These are phyloP conservation scores for Sinohyriopsis cumingii DNA, from an alignment of 2,888 invertebrate genomes.

Conservation along the genomic window DNA sequence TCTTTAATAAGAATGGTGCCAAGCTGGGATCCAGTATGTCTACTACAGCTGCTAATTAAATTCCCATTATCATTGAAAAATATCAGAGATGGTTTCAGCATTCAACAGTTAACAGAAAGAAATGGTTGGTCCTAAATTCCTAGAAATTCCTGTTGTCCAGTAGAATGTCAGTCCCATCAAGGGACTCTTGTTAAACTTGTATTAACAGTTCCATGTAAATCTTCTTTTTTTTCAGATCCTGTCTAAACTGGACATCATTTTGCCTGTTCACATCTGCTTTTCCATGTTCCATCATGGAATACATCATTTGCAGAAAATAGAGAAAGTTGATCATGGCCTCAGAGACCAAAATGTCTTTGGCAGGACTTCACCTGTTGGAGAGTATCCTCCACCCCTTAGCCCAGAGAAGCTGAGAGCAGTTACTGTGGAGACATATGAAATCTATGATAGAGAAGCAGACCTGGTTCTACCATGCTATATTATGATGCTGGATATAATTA, in stretches of 20 bases:
- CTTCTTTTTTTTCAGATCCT: slow-evolving; percentile 73
- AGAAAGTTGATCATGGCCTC: slow-evolving; percentile 34
- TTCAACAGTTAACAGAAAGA: too few species aligned
- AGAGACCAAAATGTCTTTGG: slow-evolving; percentile 31
- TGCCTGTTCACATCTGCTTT: slow-evolving; percentile 89
- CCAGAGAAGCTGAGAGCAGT: slow-evolving; percentile 54
- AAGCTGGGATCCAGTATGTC: too few species aligned
- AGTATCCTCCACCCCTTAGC: slow-evolving; percentile 60
- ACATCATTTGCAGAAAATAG: slow-evolving; percentile 70
- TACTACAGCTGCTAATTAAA: too few species aligned
- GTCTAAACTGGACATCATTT: slow-evolving; percentile 90
- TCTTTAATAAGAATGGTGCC: too few species aligned
- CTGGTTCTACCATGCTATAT: slow-evolving; percentile 93
- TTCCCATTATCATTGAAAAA: too few species aligned
- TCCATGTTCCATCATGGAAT: slow-evolving; percentile 93
- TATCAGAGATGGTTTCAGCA: too few species aligned
- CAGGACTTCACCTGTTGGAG: slow-evolving; percentile 54
- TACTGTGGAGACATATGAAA: slow-evolving; percentile 50
- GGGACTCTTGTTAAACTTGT: too few species aligned
- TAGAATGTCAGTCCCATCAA: too few species aligned
- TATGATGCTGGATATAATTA: slow-evolving; percentile 93
- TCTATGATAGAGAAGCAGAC: slow-evolving; percentile 67
- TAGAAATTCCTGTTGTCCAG: too few species aligned
- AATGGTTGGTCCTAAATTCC: too few species aligned
- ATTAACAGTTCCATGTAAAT: not conserved